Evolutionary conservation across 2,797 vertebrate species (phyloP), one percentile per base, ranked within the genome.

Genomic region (Sebastes goodei): DNA sequence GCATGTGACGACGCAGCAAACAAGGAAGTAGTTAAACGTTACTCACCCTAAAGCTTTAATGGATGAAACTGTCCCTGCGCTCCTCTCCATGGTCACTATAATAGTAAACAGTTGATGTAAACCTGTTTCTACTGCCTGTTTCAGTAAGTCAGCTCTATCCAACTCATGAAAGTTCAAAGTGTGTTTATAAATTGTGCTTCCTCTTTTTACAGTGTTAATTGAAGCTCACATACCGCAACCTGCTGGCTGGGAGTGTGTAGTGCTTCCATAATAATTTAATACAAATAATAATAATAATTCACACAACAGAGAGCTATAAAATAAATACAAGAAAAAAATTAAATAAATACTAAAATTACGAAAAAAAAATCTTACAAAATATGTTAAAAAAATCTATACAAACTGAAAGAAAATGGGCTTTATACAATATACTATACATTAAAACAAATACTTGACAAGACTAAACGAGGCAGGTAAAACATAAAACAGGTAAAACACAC

Each of bases 31-130:
- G n/a, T 29, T 69, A n/a, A 30, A 71, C 5, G 46, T 70, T 2
- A 87, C 88, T 91, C 64, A 96, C 96, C 94, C 94, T 2, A 96
- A 81, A 63, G 78, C 64, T 84, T 92, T 90, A 9, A 96, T 81
- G 4, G 93, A 86, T 10, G 74, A 79, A 56, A 93, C 52, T 6
- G 87, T 92, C 21, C 30, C 74, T 4, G 1, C 0, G 15, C 81
- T 88, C 74, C 95, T 92, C 57, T 94, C 88, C 96, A 96, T 96
- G 42, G 3, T 46, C n/a, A 25, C 5, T 21, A 0, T 9, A 2
- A 20, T 0, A 1, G 3, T 5, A 17, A 62, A 62, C 3, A 46
- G 6, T 4, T 17, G 1, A 7, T 35, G 0, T 35, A 35, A 35
- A 35, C 33, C 33, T 35, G 33, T 42, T 42, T 15, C 12, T 2